Percentiles rank a stretch among this genome's conserved stretches.
Evolutionary conservation across 2,113 vertebrate genomes (phyloP).

Genomic region (Strix uralensis): DNA sequence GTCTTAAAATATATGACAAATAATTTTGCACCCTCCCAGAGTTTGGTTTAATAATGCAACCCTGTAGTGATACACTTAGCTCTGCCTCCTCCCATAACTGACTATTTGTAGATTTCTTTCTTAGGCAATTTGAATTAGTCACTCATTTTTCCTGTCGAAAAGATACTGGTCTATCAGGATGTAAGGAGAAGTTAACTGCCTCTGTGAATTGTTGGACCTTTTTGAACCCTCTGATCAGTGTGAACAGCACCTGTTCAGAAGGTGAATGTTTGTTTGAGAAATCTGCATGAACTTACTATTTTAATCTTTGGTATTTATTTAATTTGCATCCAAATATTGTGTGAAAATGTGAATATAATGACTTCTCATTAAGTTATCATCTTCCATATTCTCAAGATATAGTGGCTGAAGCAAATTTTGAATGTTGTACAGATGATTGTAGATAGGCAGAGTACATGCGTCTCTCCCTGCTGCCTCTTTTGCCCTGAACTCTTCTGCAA

Average conservation of each 20-base stretch:
- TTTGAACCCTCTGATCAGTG: background rate
- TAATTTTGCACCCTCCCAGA: background rate
- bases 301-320: constrained; percentile 27
- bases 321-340: constrained; percentile 39
- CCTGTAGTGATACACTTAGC: background rate
- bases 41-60: background rate
- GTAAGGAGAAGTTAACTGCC: background rate
- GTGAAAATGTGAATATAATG: constrained; percentile 49
- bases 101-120: background rate
- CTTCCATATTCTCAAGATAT: constrained; percentile 35
- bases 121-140: background rate
- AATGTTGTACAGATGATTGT: background rate
- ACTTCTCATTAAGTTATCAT: constrained; percentile 31
- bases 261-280: background rate
- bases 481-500: background rate
- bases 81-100: background rate
- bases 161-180: background rate
- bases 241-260: constrained; percentile 4
- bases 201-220: background rate
- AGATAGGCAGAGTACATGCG: background rate
- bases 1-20: background rate
- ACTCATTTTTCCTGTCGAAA: background rate
- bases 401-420: background rate
- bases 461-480: constrained; percentile 37
- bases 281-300: background rate